Evolutionary conservation across 1,140 invertebrate genomes (phyloP), one percentile per base, ranked within the genome.

Genomic region (Microplitis demolitor): DNA sequence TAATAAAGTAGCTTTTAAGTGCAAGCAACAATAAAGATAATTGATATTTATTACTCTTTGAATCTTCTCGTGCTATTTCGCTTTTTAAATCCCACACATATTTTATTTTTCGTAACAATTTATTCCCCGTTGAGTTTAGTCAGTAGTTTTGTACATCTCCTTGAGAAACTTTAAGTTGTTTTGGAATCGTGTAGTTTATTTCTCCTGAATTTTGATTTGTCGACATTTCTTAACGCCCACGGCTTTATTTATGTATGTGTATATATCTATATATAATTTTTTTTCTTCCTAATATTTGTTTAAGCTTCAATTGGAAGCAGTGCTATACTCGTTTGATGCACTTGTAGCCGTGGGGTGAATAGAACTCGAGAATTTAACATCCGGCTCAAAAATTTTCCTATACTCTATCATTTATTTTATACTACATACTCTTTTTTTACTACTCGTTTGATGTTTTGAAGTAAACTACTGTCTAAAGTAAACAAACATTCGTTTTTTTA

Each of bases 171-270:
- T 31, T 34, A n/a, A 9, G 33, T n/a, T 13, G 60, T 9, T 33
- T 37, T 37, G 33, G 33, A 37, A 68, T 70, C 69, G 70, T 64
- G 70, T 64, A 67, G 71, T 78, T 78, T 72, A 69, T 6, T 60
- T 37, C 45, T 77, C 79, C 77, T 82, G 82, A 82, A 82, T 82
- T 77, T 78, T 78, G 75, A 82, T 82, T 82, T 82, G 77, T 79
- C 79, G 73, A 77, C 71, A 58, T 78, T 79, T 76, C 78, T 76
- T 74, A 69, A 75, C 56, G 74, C 71, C 75, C 63, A 24, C 37
- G 34, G 37, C 14, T 11, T 4, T 2, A n/a, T 63, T 64, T 45
- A 11, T 39, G 14, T 50, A n/a, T 24, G 6, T 45, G 6, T 9
- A 45, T 45, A 6, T 8, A 45, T 70, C 3, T 69, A 24, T 24